A percentile compares a stretch with the other conserved stretches of the same genome.
Evolutionary conservation across 92 coral and sea anemone species (phyloP).

Genomic region (Porites evermanni): DNA sequence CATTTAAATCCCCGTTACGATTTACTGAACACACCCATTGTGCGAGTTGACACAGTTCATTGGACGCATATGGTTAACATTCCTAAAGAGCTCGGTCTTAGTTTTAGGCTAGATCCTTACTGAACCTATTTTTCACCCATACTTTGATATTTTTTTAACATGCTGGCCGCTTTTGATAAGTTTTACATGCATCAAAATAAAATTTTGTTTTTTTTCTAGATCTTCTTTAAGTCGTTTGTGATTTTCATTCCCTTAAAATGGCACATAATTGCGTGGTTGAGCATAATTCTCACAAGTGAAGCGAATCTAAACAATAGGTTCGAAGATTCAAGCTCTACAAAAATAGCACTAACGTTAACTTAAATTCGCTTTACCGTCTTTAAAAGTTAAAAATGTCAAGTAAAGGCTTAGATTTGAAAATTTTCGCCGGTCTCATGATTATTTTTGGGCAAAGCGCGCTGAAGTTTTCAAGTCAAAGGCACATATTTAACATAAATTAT

Average conservation of each 20-base stretch:
- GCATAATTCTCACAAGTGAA: conserved; percentile 5
- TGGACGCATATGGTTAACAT: neutral
- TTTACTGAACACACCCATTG: neutral
- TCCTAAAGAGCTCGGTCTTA: neutral
- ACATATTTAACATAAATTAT: conserved; percentile 30
- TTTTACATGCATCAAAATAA: neutral
- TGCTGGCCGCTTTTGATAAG: neutral
- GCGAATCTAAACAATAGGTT: conserved; percentile 13
- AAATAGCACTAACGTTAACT: neutral
- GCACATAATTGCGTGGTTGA: neutral
- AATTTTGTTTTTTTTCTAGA: neutral
- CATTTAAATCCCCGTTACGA: conserved; percentile 29
- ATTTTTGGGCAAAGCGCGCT: neutral
- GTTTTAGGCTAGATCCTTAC: neutral
- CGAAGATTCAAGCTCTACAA: neutral
- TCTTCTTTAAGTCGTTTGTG: too few species aligned
- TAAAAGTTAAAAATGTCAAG: neutral
- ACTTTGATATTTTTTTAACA: neutral
- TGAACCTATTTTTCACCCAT: neutral
- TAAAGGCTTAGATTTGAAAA: neutral
- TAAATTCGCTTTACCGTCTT: neutral
- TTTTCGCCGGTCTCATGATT: neutral
- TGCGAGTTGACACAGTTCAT: neutral
- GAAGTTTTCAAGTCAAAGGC: neutral
- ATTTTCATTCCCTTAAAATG: neutral